Evolutionary conservation across 2,888 invertebrate species (phyloP).

Genomic region (Lasioglossum oenotherae): DNA sequence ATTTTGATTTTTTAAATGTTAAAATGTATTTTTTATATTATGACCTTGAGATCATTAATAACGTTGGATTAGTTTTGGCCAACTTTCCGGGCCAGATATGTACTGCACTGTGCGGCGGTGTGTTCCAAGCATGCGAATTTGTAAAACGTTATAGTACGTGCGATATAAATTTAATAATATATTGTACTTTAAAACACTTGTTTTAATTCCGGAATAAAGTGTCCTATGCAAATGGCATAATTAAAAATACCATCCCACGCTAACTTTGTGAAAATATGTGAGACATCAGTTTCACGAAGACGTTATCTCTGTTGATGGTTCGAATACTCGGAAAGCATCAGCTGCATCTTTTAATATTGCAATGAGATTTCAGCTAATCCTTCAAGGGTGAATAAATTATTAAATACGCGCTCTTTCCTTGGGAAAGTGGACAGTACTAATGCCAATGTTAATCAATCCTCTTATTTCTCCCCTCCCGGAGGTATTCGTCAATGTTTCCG

Average conservation of each 20-base stretch:
- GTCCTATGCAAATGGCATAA: neutral
- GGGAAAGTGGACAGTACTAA: neutral
- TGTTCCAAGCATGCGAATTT: neutral
- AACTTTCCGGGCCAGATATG: too few relatives aligned
- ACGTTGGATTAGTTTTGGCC: too few relatives aligned
- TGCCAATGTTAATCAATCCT: conserved; percentile 5
- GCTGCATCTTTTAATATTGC: neutral
- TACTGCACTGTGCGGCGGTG: too few relatives aligned
- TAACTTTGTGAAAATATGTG: neutral
- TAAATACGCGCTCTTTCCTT: neutral
- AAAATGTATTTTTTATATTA: too few relatives aligned
- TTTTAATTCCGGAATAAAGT: neutral
- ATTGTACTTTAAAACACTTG: neutral
- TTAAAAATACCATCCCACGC: neutral
- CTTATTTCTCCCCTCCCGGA: conserved; percentile 9
- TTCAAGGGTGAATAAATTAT: neutral
- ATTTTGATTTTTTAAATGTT: too few relatives aligned
- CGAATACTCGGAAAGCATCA: neutral
- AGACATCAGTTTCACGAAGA: neutral
- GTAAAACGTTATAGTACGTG: too few relatives aligned
- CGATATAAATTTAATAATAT: neutral
- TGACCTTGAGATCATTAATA: too few relatives aligned
- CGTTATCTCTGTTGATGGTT: neutral
- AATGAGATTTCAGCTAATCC: neutral
- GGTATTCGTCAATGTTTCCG: conserved; percentile 64